Percentiles rank a stretch among this genome's conserved stretches.
Conservation (phyloP, 2,113 vertebrate species). For the Bostrychus sinensis region DNA sequence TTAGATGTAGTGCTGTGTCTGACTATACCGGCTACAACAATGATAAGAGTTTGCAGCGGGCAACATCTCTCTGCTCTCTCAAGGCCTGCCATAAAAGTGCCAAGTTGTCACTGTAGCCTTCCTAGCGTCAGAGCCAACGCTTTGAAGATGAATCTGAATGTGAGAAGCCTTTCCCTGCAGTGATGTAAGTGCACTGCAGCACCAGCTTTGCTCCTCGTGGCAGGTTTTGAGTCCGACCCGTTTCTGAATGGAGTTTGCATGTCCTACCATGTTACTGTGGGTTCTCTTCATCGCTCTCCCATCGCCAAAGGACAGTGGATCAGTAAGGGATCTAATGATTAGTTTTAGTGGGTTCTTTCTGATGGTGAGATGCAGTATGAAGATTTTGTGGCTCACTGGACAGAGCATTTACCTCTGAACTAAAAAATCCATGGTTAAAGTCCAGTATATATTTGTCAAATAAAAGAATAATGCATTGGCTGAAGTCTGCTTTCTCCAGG, state of each 20-base stretch:
- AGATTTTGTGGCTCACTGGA: too few relatives aligned
- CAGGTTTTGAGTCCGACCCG: slow-evolving; percentile 29
- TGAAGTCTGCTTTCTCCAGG: too few relatives aligned
- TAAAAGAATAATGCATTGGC: too few relatives aligned
- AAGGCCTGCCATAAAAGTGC: slow-evolving; percentile 23
- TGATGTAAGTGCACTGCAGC: slow-evolving; percentile 39
- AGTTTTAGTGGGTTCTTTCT: too few relatives aligned
- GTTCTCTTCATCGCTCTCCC: neutral
- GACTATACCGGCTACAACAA: slow-evolving; percentile 11
- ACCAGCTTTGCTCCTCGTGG: slow-evolving; percentile 40
- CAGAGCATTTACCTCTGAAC: too few relatives aligned
- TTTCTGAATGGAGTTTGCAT: neutral
- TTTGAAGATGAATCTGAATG: slow-evolving; percentile 57
- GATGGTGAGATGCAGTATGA: neutral
- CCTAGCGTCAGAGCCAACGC: slow-evolving; percentile 30
- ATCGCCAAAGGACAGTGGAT: too few relatives aligned
- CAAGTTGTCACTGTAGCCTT: slow-evolving; percentile 35
- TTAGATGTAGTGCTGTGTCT: neutral
- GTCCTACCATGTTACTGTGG: neutral
- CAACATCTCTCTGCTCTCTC: slow-evolving; percentile 27
- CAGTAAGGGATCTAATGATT: too few relatives aligned
- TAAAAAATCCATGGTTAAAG: too few relatives aligned
- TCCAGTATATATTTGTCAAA: too few relatives aligned
- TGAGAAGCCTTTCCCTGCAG: slow-evolving; percentile 42
- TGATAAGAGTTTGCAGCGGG: slow-evolving; percentile 27